Evolutionary conservation across 2,888 invertebrate genomes (phyloP), one percentile per base, ranked within the genome.

Genomic region (Megaustenia siamemsis): DNA sequence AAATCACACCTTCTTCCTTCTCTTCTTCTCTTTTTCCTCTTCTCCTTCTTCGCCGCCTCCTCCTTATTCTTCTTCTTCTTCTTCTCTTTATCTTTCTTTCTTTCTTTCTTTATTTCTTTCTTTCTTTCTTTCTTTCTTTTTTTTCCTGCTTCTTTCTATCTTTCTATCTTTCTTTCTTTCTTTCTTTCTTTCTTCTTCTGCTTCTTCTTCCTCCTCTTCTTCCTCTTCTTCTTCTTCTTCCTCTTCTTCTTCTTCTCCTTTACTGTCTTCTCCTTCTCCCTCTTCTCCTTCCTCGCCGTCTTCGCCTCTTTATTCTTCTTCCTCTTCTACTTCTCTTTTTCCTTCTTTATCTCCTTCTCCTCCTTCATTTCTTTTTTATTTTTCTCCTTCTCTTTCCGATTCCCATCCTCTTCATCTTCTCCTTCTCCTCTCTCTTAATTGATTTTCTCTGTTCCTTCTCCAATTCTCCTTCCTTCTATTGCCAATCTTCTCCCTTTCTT

Each of bases 61-160:
- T n/a, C n/a, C n/a, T n/a, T n/a, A n/a, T n/a, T n/a, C n/a, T n/a
- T n/a, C n/a, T n/a, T n/a, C n/a, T n/a, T n/a, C n/a, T n/a, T n/a
- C n/a, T n/a, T n/a, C n/a, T n/a, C n/a, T n/a, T n/a, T n/a, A n/a
- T n/a, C n/a, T n/a, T n/a, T n/a, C n/a, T n/a, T n/a, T n/a, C n/a
- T n/a, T n/a, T n/a, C n/a, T n/a, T n/a, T n/a, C n/a, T n/a, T n/a
- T n/a, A n/a, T n/a, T n/a, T n/a, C n/a, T n/a, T n/a, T n/a, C n/a
- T n/a, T n/a, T n/a, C n/a, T 75, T 32, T 75, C 75, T 75, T 32
- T 75, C 43, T 21, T 49, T 75, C 75, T 45, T 40, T 35, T 40
- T 71, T 40, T 71, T 71, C 38, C 38, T 71, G n/a, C 49, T 40
- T 69, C 35, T 38, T 69, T 69, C 35, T 1, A 24, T 35, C 24